A percentile compares a stretch with the other conserved stretches of the same genome.
These are phyloP conservation scores for Trissolcus brochymenae DNA, from an alignment of 2,888 invertebrate genomes.

Conservation along the genomic window DNA sequence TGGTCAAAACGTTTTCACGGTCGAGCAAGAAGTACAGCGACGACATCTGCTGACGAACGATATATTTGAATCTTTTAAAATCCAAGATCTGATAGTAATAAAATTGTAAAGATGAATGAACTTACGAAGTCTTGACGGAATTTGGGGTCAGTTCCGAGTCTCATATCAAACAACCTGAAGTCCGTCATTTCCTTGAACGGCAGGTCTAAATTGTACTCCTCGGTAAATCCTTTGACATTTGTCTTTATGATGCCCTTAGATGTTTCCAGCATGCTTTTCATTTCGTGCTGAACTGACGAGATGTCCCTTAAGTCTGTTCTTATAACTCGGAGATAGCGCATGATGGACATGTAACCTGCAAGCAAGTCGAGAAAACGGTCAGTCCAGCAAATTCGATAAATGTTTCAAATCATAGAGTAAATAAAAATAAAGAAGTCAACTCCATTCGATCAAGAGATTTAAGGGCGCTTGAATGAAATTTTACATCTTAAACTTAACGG, in stretches of 20 bases:
- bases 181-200: constrained; percentile 53
- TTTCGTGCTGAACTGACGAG: constrained; percentile 34
- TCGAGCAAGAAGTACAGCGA: constrained; percentile 56
- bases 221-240: constrained; percentile 45
- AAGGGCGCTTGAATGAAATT: not conserved
- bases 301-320: constrained; percentile 47
- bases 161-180: constrained; percentile 50
- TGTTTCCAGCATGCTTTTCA: constrained; percentile 51
- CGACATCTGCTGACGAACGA: constrained; percentile 44
- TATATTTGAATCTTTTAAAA: not conserved
- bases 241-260: constrained; percentile 50
- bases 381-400: not conserved
- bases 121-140: constrained; percentile 57
- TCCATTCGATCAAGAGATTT: constrained; percentile 46
- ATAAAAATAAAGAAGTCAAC: constrained; percentile 36
- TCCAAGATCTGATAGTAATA: not conserved
- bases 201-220: constrained; percentile 49
- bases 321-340: constrained; percentile 45
- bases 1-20: constrained; percentile 56
- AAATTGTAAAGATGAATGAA: not conserved
- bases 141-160: constrained; percentile 41
- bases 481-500: constrained; percentile 4
- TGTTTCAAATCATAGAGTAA: not conserved
- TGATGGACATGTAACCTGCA: constrained; percentile 48
- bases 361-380: constrained; percentile 24